A percentile compares a stretch with the other conserved stretches of the same genome.
Evolutionary conservation across 2,113 vertebrate species (phyloP).

Genomic region (Dasypus novemcinctus): DNA sequence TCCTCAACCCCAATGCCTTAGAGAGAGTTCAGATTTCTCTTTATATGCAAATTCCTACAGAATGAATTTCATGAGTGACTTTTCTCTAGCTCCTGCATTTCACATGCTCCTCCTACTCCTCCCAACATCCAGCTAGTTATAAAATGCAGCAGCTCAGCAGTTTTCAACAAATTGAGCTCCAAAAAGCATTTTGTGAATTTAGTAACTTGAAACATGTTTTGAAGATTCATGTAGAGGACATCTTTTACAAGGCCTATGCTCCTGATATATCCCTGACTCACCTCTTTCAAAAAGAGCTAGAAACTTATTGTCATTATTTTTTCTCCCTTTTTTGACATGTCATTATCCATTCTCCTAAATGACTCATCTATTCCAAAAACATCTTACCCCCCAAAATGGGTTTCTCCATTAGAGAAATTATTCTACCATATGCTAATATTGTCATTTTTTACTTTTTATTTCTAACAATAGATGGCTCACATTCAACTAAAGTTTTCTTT

Average conservation of each 20-base stretch:
- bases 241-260: not conserved
- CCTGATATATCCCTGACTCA: not conserved
- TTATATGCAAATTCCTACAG: not conserved
- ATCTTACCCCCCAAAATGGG: not conserved
- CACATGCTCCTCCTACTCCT: not conserved
- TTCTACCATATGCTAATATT: not conserved
- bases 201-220: not conserved
- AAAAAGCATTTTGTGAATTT: not conserved
- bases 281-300: not conserved
- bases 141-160: not conserved
- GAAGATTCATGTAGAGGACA: not conserved
- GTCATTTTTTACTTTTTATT: not conserved
- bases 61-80: not conserved
- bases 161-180: not conserved
- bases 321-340: not conserved
- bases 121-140: not conserved
- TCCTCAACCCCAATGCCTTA: rapidly evolving
- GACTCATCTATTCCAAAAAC: not conserved
- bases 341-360: not conserved
- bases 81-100: not conserved
- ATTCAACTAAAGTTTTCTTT: not conserved
- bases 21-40: not conserved
- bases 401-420: not conserved
- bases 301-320: not conserved
- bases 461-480: not conserved